These are phyloP conservation scores for Jordanella pulchra DNA, from an alignment of 2,797 vertebrate genomes.

Conservation along the genomic window DNA sequence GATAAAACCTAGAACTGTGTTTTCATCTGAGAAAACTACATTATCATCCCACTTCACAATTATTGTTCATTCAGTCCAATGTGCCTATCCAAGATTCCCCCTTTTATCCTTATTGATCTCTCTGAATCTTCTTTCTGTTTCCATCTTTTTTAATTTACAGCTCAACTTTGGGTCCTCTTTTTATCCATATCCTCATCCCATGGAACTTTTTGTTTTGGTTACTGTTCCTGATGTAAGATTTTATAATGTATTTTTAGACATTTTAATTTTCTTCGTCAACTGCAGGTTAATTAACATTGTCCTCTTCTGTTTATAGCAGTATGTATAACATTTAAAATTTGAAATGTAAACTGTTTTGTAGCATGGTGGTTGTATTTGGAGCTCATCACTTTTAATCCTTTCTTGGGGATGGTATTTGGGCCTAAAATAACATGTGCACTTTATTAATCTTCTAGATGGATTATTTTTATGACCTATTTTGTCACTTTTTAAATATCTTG, in stretches of 20 bases:
- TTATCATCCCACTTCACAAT: neutral
- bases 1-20: neutral
- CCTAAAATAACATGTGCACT: neutral
- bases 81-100: neutral
- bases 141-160: neutral
- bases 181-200: neutral
- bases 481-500: constrained; percentile 16
- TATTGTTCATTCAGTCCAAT: neutral
- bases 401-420: neutral
- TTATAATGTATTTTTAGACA: neutral
- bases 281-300: neutral
- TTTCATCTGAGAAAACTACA: neutral
- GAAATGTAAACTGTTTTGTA: neutral
- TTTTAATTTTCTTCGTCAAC: neutral
- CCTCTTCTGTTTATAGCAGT: neutral
- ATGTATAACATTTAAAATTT: neutral
- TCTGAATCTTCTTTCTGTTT: neutral
- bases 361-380: neutral
- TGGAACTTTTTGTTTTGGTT: neutral
- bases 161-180: too few species aligned
- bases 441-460: neutral
- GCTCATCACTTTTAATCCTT: too few species aligned
- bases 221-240: neutral
- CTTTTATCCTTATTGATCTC: neutral
- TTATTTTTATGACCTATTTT: neutral